phyloP scores from a whole-genome alignment of 2,888 invertebrate genomes.

The Rhamphomyia laevipes region DNA sequence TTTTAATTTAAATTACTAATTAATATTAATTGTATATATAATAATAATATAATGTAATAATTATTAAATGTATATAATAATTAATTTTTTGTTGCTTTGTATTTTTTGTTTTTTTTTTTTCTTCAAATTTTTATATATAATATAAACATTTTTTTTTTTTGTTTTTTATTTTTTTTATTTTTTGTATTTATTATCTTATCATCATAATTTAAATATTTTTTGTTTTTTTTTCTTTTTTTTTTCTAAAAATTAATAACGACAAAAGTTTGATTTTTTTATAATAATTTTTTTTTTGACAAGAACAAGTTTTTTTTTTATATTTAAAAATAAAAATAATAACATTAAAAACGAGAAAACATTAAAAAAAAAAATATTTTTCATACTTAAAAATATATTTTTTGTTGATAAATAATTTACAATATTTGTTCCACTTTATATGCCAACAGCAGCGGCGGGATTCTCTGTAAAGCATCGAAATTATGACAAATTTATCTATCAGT shows the following conservation, averaged over 20 bases:
- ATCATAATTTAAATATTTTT: not conserved
- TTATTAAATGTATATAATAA: no score
- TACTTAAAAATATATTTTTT: no score
- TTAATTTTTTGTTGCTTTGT: not conserved
- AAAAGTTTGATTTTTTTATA: not conserved
- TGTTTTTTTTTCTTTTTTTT: not conserved
- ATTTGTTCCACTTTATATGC: no score
- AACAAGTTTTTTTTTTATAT: not conserved
- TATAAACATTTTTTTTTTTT: not conserved
- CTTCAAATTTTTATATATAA: not conserved
- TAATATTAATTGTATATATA: no score
- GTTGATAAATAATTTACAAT: no score
- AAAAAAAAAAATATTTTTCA: not conserved
- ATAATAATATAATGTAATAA: no score
- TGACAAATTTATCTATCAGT: no score
- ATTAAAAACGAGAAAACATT: not conserved
- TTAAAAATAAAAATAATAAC: not conserved
- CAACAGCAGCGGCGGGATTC: no score
- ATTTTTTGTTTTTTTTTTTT: not conserved
- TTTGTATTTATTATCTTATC: not conserved
- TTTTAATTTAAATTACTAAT: no score
- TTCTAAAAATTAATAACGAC: conserved; percentile 2
- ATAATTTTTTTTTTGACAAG: not conserved
- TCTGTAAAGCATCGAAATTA: no score
- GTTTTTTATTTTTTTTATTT: not conserved